phyloP scores from a whole-genome alignment of 2,113 vertebrate genomes.

The Cyanoramphus novaezelandiae region DNA sequence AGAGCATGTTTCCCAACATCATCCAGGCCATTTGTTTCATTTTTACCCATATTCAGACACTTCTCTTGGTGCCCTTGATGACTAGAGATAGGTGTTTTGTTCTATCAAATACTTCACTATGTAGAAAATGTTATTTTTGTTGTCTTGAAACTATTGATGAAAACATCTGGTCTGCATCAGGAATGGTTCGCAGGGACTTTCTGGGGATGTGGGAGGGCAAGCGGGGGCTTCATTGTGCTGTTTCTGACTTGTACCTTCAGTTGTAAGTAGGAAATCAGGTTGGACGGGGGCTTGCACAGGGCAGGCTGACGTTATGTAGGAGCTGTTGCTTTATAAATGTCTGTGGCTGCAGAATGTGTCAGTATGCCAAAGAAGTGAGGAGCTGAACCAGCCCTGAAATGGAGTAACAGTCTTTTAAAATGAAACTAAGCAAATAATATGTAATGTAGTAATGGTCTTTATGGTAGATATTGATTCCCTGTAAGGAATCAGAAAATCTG shows the following conservation, averaged over 20 bases:
- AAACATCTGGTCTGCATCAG: neutral
- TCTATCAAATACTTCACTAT: neutral
- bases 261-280: neutral
- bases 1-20: neutral
- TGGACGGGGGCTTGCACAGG: fast-evolving
- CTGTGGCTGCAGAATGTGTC: neutral
- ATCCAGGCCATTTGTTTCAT: neutral
- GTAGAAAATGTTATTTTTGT: neutral
- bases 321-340: neutral
- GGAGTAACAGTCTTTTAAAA: neutral
- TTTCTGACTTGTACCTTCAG: neutral
- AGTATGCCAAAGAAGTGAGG: neutral
- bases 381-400: neutral
- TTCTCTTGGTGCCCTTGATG: neutral
- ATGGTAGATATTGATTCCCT: neutral
- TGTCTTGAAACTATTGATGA: neutral
- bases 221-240: neutral
- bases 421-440: neutral
- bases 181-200: neutral
- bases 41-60: neutral
- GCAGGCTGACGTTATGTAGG: neutral
- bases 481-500: neutral
- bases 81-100: neutral
- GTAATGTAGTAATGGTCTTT: neutral
- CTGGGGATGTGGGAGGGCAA: neutral